A percentile compares a stretch with the other conserved stretches of the same genome.
Evolutionary conservation across 2,888 invertebrate genomes (phyloP).

Genomic region (Halocaridina rubra): DNA sequence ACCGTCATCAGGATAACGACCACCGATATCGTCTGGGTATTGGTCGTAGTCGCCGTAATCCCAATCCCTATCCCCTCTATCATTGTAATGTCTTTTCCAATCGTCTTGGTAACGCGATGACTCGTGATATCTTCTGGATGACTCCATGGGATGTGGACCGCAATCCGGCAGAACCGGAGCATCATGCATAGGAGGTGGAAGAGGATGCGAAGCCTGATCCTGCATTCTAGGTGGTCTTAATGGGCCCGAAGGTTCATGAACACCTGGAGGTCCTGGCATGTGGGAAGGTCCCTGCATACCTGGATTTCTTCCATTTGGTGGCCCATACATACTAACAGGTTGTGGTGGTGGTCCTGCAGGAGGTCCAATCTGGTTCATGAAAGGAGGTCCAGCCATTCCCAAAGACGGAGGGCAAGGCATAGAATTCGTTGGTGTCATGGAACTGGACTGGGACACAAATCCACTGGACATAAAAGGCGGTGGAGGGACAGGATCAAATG

Average conservation of each 20-base stretch:
- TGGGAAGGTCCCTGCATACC: slow-evolving; percentile 13
- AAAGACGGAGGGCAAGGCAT: slow-evolving; percentile 17
- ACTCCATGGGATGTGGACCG: neutral
- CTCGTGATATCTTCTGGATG: neutral
- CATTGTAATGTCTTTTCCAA: slow-evolving; percentile 27
- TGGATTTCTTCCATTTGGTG: neutral
- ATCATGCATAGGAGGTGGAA: neutral
- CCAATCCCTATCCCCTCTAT: slow-evolving; percentile 10
- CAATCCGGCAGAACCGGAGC: neutral
- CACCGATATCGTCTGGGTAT: neutral
- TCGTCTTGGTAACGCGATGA: neutral
- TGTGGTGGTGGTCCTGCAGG: neutral
- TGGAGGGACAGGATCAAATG: slow-evolving; percentile 9
- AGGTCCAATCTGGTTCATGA: slow-evolving; percentile 3
- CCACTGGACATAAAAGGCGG: slow-evolving; percentile 15
- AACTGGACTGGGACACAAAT: slow-evolving; percentile 22
- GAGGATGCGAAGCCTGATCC: neutral
- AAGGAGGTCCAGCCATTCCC: neutral
- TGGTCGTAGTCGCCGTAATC: slow-evolving; percentile 10
- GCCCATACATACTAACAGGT: neutral
- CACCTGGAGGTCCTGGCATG: neutral
- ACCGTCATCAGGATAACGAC: slow-evolving; percentile 1
- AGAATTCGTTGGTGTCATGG: slow-evolving; percentile 12
- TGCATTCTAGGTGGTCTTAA: neutral
- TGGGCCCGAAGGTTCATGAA: neutral